These are phyloP conservation scores for Rhopilema esculentum DNA, from an alignment of 30 jellyfish, hydroid and myxozoan species.

Conservation along the genomic window DNA sequence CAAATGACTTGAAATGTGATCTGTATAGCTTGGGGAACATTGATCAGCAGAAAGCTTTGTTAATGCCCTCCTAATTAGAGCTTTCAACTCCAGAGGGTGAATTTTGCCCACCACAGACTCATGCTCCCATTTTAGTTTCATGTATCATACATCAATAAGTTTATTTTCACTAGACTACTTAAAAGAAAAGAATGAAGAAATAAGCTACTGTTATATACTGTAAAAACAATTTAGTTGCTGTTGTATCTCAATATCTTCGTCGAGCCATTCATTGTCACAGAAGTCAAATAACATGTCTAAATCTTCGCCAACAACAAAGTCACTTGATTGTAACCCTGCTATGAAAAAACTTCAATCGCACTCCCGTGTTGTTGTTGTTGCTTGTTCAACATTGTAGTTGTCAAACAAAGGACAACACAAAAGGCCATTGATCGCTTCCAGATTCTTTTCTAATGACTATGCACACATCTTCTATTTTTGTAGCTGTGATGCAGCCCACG, in stretches of 20 bases:
- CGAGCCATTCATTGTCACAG: constrained; percentile 56
- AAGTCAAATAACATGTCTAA: constrained; percentile 52
- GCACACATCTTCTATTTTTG: constrained; percentile 21
- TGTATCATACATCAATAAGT: background rate
- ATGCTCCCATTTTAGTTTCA: too few relatives aligned
- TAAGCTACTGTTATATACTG: background rate
- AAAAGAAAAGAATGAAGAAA: background rate
- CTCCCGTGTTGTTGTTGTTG: constrained; percentile 51
- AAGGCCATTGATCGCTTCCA: constrained; percentile 58
- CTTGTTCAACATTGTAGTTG: constrained; percentile 30
- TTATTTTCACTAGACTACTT: background rate
- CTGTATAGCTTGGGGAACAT: background rate
- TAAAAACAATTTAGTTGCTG: constrained; percentile 26
- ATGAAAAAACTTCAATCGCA: constrained; percentile 31
- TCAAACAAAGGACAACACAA: constrained; percentile 41
- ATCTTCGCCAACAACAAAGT: constrained; percentile 44
- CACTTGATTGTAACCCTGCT: constrained; percentile 29
- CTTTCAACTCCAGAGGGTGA: background rate
- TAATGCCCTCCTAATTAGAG: background rate
- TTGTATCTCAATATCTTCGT: constrained; percentile 36
- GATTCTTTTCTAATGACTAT: constrained; percentile 34
- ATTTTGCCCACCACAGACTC: background rate
- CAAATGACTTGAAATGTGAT: background rate
- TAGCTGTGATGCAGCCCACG: constrained; percentile 59
- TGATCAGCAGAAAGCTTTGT: background rate